Evolutionary conservation across 2,888 invertebrate species (phyloP).

Genomic region (Drosophila glabriapex): DNA sequence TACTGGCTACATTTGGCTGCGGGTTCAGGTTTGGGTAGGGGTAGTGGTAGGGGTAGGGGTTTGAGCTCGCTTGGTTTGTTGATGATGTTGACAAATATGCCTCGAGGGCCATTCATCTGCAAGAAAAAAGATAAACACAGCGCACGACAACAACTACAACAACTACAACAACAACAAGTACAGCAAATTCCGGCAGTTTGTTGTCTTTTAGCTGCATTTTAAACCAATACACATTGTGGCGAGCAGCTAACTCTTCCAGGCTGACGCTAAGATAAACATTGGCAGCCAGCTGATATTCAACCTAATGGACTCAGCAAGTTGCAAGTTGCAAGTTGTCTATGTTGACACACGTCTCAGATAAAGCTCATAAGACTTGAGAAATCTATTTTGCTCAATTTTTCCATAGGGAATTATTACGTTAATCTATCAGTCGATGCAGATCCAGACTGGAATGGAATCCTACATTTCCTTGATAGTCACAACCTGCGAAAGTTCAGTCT

Average conservation of each 20-base stretch:
- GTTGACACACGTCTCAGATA: background rate
- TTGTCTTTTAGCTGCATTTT: constrained; percentile 41
- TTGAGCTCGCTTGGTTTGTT: constrained; percentile 46
- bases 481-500: background rate
- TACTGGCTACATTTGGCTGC: constrained; percentile 53
- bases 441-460: background rate
- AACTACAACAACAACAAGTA: constrained; percentile 24
- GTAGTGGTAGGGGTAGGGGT: constrained; percentile 16
- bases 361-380: background rate
- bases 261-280: background rate
- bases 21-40: constrained; percentile 46
- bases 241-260: constrained; percentile 17
- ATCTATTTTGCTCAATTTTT: background rate
- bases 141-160: constrained; percentile 16
- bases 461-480: constrained; percentile 9
- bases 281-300: constrained; percentile 3
- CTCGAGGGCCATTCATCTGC: constrained; percentile 73
- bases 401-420: background rate
- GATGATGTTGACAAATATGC: constrained; percentile 84
- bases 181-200: constrained; percentile 24
- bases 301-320: background rate
- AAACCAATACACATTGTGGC: constrained; percentile 31
- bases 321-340: background rate
- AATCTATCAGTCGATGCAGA: background rate
- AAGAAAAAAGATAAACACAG: constrained; percentile 65